Conservation (phyloP, 2,797 vertebrate genomes). For the Liparis tanakae region DNA sequence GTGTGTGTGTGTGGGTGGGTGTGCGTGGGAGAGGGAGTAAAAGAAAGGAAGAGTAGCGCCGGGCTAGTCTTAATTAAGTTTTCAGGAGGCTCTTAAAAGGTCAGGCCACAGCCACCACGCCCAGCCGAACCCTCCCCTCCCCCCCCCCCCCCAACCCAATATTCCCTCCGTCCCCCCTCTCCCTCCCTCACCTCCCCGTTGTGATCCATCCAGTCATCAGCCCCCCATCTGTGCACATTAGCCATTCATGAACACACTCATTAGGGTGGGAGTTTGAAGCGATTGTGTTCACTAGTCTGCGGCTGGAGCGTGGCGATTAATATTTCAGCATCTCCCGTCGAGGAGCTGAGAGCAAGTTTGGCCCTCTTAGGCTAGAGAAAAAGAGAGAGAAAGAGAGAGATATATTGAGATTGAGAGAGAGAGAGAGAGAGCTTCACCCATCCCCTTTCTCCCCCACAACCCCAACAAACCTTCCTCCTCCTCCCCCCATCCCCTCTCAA, state of each 20-base stretch:
- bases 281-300: conserved; percentile 83
- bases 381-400: conserved; percentile 26
- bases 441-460: not conserved
- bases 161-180: conserved; percentile 22
- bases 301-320: conserved; percentile 83
- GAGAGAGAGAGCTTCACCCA: conserved; percentile 20
- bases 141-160: conserved; percentile 35
- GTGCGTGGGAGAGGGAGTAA: conserved; percentile 32
- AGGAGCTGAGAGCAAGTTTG: conserved; percentile 84
- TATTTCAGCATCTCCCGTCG: conserved; percentile 85
- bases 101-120: conserved; percentile 56
- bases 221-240: conserved; percentile 84
- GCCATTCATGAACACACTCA: conserved; percentile 85
- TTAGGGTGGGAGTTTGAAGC: conserved; percentile 85
- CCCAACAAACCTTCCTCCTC: conserved; percentile 29
- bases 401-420: conserved; percentile 14
- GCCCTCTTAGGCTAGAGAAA: conserved; percentile 72
- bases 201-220: conserved; percentile 81
- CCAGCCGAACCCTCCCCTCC: conserved; percentile 24
- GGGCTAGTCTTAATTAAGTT: conserved; percentile 80
- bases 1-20: conserved; percentile 19
- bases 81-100: conserved; percentile 83
- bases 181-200: conserved; percentile 60
- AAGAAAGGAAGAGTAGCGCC: conserved; percentile 47
- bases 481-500: conserved; percentile 34